A percentile compares a stretch with the other conserved stretches of the same genome.
Evolutionary conservation across 2,113 vertebrate species (phyloP).

Genomic region (Brachirus orientalis): DNA sequence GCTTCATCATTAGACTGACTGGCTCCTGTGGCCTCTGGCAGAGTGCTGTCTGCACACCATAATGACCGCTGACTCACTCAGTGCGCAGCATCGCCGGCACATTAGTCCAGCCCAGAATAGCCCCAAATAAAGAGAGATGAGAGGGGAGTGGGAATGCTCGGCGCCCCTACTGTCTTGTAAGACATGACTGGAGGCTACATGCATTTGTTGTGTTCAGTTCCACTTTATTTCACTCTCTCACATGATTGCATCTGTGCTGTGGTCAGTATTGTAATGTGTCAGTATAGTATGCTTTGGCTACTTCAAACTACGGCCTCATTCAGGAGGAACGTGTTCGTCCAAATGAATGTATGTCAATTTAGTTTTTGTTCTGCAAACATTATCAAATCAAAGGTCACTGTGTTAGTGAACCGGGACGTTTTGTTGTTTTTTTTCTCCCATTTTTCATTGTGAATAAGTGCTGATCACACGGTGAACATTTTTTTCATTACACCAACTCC

Average conservation of each 20-base stretch:
- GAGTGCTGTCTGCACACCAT: slow-evolving; percentile 72
- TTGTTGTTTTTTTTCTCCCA: too few species aligned
- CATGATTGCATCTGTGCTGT: not conserved
- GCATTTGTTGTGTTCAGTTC: not conserved
- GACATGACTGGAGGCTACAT: slow-evolving; percentile 38
- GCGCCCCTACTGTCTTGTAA: slow-evolving; percentile 48
- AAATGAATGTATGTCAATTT: too few species aligned
- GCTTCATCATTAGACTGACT: slow-evolving; percentile 75
- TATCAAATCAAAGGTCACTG: too few species aligned
- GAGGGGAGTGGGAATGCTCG: slow-evolving; percentile 30
- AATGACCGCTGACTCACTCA: slow-evolving; percentile 78
- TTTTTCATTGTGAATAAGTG: too few species aligned
- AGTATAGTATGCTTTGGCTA: not conserved
- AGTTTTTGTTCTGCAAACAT: too few species aligned
- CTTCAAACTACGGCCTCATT: not conserved
- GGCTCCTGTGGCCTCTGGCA: slow-evolving; percentile 72
- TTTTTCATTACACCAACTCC: too few species aligned
- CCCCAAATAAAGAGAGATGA: slow-evolving; percentile 66
- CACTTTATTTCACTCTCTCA: not conserved
- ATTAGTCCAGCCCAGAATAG: slow-evolving; percentile 69
- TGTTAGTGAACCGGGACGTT: too few species aligned
- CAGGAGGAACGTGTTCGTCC: too few species aligned
- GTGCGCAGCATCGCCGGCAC: slow-evolving; percentile 55
- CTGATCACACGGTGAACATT: too few species aligned
- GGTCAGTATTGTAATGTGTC: not conserved